Evolutionary conservation across 2,888 invertebrate genomes (phyloP).

Genomic region (Tachystola acroxantha): DNA sequence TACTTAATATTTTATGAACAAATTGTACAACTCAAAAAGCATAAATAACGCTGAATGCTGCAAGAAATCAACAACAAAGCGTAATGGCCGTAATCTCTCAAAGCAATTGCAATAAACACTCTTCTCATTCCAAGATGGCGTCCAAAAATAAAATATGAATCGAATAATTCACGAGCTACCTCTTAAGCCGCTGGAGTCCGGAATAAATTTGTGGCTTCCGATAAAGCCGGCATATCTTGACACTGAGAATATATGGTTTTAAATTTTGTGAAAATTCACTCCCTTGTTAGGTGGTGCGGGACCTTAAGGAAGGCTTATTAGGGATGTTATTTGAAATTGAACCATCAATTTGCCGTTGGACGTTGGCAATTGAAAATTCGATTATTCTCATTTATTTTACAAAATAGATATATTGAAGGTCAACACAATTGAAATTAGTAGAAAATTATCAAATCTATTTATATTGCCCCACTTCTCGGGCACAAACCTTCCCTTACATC

Average conservation of each 20-base stretch:
- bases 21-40: too few species aligned
- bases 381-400: too few species aligned
- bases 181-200: constrained; percentile 5
- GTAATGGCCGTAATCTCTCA: neutral
- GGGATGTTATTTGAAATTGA: too few species aligned
- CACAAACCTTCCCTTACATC: too few species aligned
- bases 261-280: constrained; percentile 8
- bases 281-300: neutral
- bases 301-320: neutral
- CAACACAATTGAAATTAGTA: too few species aligned
- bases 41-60: too few species aligned
- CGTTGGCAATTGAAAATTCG: too few species aligned
- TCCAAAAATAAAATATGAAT: constrained; percentile 3
- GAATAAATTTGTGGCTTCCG: constrained; percentile 9
- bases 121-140: constrained; percentile 1
- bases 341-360: too few species aligned
- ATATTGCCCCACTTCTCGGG: too few species aligned
- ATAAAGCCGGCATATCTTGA: constrained; percentile 7
- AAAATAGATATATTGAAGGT: too few species aligned
- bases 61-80: neutral
- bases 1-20: too few species aligned
- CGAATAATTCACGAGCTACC: constrained; percentile 2
- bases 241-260: constrained; percentile 6
- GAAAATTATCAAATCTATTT: too few species aligned
- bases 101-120: constrained; percentile 2